Evolutionary conservation across 1,140 invertebrate species (phyloP).

Genomic region (Galleria mellonella): DNA sequence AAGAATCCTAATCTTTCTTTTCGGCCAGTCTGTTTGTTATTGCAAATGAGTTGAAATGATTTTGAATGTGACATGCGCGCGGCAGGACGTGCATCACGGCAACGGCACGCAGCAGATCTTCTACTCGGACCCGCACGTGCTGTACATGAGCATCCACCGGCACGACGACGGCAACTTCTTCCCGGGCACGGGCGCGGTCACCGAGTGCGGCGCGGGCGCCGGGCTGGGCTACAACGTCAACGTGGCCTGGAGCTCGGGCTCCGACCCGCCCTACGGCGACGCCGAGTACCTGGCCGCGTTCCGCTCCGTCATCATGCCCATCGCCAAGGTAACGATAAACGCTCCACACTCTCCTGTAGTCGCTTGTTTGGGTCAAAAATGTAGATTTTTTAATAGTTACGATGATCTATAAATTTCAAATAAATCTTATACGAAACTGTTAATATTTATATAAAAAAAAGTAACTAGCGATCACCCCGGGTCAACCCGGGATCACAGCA

Average conservation of each 20-base stretch:
- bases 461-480: too few relatives aligned
- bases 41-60: too few relatives aligned
- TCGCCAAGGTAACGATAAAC: constrained; percentile 83
- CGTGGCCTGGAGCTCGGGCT: constrained; percentile 94
- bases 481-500: too few relatives aligned
- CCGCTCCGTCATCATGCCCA: constrained; percentile 93
- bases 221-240: constrained; percentile 98
- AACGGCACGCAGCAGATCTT: constrained; percentile 99
- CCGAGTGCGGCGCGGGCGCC: constrained; percentile 92
- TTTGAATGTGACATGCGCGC: background rate
- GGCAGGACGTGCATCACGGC: constrained; percentile 97
- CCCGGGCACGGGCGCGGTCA: constrained; percentile 95
- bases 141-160: constrained; percentile 98
- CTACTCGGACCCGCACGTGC: constrained; percentile 94
- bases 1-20: too few relatives aligned
- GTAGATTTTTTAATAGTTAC: too few relatives aligned
- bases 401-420: too few relatives aligned
- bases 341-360: too few relatives aligned
- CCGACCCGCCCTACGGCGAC: constrained; percentile 95
- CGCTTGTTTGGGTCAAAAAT: too few relatives aligned
- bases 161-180: constrained; percentile 99
- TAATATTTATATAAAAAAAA: too few relatives aligned
- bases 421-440: too few relatives aligned
- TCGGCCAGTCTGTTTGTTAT: too few relatives aligned
- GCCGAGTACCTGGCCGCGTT: constrained; percentile 99